Conservation (phyloP, 2,113 vertebrate genomes). For the Cricetomys ansorgei region DNA sequence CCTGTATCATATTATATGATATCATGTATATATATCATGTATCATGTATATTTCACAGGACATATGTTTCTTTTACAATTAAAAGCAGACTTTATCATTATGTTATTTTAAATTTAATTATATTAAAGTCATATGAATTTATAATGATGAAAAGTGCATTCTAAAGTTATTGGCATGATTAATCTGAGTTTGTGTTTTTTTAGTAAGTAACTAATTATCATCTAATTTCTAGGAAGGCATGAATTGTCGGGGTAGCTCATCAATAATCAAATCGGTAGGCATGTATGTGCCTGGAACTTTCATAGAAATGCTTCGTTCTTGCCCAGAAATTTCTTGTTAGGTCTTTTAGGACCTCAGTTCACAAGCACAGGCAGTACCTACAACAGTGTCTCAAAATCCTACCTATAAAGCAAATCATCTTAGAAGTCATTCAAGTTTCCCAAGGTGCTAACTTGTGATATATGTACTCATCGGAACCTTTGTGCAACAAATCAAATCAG, state of each 20-base stretch:
- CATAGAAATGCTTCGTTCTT: neutral
- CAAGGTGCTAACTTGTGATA: neutral
- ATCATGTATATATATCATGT: neutral
- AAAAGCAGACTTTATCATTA: neutral
- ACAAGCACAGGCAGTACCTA: neutral
- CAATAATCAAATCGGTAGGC: slow-evolving; percentile 24
- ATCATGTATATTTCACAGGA: neutral
- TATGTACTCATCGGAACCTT: neutral
- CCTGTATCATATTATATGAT: neutral
- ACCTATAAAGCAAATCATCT: slow-evolving; percentile 17
- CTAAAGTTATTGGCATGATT: neutral
- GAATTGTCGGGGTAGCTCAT: neutral
- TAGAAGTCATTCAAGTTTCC: neutral
- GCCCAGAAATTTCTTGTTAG: neutral
- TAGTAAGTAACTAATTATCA: neutral
- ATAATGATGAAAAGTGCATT: neutral
- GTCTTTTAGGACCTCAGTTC: neutral
- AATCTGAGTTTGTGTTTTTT: neutral
- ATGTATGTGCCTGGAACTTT: neutral
- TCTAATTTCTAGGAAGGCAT: slow-evolving; percentile 26
- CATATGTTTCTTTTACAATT: neutral
- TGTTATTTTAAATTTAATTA: slow-evolving; percentile 3
- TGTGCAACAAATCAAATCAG: neutral
- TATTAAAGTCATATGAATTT: neutral
- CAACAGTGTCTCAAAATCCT: neutral